A percentile compares a stretch with the other conserved stretches of the same genome.
Evolutionary conservation across 2,113 vertebrate genomes (phyloP).

Genomic region (Gila orcuttii): DNA sequence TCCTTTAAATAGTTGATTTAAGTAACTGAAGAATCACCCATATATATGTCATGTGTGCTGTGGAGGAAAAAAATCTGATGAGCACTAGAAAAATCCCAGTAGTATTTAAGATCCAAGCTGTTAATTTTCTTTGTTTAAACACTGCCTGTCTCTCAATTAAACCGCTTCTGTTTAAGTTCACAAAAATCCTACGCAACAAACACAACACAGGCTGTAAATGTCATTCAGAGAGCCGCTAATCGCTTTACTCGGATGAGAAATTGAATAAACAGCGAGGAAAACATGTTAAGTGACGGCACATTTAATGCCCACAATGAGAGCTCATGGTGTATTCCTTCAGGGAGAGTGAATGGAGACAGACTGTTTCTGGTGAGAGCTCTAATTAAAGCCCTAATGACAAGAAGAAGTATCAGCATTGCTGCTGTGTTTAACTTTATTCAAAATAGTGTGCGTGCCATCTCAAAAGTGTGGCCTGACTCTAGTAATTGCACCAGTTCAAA

Average conservation of each 20-base stretch:
- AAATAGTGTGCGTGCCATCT: not conserved
- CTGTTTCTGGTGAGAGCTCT: slow-evolving; percentile 17
- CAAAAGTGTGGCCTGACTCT: not conserved
- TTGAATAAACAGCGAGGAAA: slow-evolving; percentile 38
- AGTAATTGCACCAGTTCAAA: slow-evolving; percentile 42
- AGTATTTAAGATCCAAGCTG: not conserved
- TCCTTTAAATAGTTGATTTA: not conserved
- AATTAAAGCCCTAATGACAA: slow-evolving; percentile 31
- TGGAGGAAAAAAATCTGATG: not conserved
- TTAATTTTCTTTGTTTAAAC: slow-evolving; percentile 15
- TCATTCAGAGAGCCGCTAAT: slow-evolving; percentile 28
- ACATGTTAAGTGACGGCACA: slow-evolving; percentile 22
- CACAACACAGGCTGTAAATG: slow-evolving; percentile 13
- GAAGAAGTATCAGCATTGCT: slow-evolving; percentile 2
- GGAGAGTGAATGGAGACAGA: slow-evolving; percentile 24
- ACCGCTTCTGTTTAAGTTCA: slow-evolving; percentile 8
- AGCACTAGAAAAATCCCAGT: not conserved
- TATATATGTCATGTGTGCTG: not conserved
- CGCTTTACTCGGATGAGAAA: slow-evolving; percentile 33
- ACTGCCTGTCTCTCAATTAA: slow-evolving; percentile 11
- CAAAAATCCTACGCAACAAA: not conserved
- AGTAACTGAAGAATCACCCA: not conserved
- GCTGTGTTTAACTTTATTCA: not conserved
- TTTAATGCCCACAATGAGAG: slow-evolving; percentile 40
- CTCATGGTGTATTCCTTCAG: slow-evolving; percentile 43